A percentile compares a stretch with the other conserved stretches of the same genome.
These are phyloP conservation scores for Gymnarchus niloticus DNA, from an alignment of 2,113 vertebrate genomes.

Conservation along the genomic window DNA sequence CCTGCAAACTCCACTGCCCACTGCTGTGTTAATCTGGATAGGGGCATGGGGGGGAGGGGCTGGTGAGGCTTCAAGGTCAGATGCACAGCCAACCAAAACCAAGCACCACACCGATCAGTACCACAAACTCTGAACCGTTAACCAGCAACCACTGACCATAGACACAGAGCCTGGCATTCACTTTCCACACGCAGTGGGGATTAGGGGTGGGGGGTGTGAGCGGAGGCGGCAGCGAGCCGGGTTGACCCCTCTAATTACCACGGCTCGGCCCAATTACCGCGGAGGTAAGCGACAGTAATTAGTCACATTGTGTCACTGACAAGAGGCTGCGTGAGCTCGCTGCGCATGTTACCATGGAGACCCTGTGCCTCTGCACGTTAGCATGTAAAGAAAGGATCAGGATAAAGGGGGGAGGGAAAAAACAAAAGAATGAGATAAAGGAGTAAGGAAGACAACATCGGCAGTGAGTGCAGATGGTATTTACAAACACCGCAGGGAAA, in stretches of 20 bases:
- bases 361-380: conserved; percentile 26
- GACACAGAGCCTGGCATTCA: neutral
- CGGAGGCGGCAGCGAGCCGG: conserved; percentile 33
- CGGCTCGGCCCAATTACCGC: conserved; percentile 64
- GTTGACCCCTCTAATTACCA: conserved; percentile 70
- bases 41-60: no score
- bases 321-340: conserved; percentile 50
- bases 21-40: no score
- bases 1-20: no score
- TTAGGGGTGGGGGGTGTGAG: neutral
- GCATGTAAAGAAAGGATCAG: neutral
- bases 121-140: neutral
- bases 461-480: neutral
- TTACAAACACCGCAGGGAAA: neutral
- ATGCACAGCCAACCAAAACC: no score
- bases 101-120: neutral
- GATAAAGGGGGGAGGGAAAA: conserved; percentile 30
- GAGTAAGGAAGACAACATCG: conserved; percentile 8
- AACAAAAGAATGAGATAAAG: conserved; percentile 19
- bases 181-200: neutral
- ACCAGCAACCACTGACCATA: neutral
- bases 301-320: conserved; percentile 65
- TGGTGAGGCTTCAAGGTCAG: no score
- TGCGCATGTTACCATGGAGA: conserved; percentile 66
- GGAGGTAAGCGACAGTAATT: conserved; percentile 67